Evolutionary conservation across 2,113 vertebrate species (phyloP).

Genomic region (Cettia cetti): DNA sequence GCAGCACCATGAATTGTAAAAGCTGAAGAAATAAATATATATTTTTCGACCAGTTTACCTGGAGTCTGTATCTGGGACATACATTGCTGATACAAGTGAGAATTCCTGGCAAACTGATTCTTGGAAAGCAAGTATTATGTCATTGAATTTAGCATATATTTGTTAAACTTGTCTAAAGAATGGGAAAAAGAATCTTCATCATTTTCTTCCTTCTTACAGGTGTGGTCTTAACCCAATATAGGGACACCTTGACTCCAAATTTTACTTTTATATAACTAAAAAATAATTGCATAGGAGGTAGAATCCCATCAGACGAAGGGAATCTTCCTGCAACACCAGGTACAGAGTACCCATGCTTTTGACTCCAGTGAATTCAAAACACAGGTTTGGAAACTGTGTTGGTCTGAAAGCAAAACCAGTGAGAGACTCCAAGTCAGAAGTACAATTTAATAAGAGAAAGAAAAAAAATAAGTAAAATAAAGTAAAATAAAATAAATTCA

Average conservation of each 20-base stretch:
- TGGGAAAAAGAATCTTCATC: background rate
- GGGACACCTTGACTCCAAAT: background rate
- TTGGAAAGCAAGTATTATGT: background rate
- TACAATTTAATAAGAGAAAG: too few relatives aligned
- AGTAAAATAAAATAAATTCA: too few relatives aligned
- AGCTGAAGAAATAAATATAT: background rate
- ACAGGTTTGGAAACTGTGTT: too few relatives aligned
- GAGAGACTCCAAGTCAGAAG: too few relatives aligned
- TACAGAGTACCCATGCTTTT: too few relatives aligned
- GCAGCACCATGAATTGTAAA: background rate
- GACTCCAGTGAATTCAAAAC: too few relatives aligned
- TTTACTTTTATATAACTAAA: background rate
- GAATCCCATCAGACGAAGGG: too few relatives aligned
- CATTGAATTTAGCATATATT: background rate
- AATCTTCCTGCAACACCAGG: too few relatives aligned
- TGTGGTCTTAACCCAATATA: background rate
- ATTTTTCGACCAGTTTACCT: background rate
- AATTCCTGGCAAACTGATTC: background rate
- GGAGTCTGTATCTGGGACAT: background rate
- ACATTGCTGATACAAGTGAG: background rate
- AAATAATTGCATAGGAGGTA: background rate
- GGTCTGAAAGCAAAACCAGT: too few relatives aligned
- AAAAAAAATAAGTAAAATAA: too few relatives aligned
- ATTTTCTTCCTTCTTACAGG: background rate
- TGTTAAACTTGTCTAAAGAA: background rate